These are phyloP conservation scores for Sesamia nonagrioides DNA, from an alignment of 1,140 invertebrate species.

Conservation along the genomic window DNA sequence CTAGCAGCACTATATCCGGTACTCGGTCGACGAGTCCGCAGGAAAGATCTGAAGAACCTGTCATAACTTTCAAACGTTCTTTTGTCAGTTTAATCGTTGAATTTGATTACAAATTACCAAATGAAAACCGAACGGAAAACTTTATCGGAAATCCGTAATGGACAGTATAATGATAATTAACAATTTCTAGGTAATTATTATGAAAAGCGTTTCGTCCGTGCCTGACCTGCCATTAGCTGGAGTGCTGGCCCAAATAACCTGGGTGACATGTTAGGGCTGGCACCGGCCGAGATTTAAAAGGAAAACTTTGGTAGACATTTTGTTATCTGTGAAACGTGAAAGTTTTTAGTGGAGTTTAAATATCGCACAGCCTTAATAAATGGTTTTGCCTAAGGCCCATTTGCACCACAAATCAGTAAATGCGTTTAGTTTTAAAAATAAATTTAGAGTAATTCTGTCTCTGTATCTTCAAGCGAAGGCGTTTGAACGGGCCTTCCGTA, in stretches of 20 bases:
- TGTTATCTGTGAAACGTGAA: not conserved
- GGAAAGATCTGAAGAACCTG: no score
- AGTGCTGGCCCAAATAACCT: slow-evolving; percentile 38
- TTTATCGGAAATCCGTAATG: slow-evolving; percentile 37
- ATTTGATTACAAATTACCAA: slow-evolving; percentile 10
- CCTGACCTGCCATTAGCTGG: slow-evolving; percentile 23
- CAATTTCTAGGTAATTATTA: slow-evolving; percentile 41
- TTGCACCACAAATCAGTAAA: no score
- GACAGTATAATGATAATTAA: slow-evolving; percentile 30
- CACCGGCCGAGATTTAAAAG: not conserved
- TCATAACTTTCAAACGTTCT: not conserved
- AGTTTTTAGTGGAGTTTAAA: no score
- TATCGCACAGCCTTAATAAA: no score
- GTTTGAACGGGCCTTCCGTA: no score
- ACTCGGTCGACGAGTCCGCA: no score
- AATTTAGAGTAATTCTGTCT: no score
- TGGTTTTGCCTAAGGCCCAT: no score
- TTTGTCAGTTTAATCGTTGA: slow-evolving; percentile 4
- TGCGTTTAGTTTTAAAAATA: no score
- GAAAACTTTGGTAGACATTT: not conserved
- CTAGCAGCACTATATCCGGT: no score
- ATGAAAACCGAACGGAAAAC: not conserved
- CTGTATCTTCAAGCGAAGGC: no score
- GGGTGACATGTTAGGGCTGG: slow-evolving; percentile 21
- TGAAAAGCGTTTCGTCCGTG: slow-evolving; percentile 30